Evolutionary conservation across 2,113 vertebrate species (phyloP).

Genomic region (Phalacrocorax carbo): DNA sequence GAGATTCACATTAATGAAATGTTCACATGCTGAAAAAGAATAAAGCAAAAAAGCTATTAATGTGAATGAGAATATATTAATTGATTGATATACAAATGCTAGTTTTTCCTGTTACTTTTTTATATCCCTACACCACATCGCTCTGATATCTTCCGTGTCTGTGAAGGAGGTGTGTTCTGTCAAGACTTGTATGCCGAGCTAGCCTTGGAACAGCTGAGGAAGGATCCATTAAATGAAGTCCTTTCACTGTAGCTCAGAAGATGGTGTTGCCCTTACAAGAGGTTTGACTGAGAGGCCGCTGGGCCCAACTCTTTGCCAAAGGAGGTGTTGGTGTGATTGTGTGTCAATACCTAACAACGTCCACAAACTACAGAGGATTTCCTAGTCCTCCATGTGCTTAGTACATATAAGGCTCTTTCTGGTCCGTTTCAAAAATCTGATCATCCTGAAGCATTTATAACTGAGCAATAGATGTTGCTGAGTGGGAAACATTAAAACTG

Average conservation of each 20-base stretch:
- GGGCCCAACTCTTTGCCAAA: not conserved
- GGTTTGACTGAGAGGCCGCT: not conserved
- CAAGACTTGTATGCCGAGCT: not conserved
- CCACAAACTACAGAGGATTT: not conserved
- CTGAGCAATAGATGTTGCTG: constrained; percentile 9
- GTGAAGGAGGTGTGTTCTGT: not conserved
- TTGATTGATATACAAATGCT: not conserved
- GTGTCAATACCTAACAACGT: not conserved
- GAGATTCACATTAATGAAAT: not conserved
- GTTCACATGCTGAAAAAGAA: not conserved
- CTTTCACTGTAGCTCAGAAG: not conserved
- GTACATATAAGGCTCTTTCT: not conserved
- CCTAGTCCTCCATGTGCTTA: rapidly evolving
- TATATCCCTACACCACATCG: not conserved
- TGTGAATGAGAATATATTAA: not conserved
- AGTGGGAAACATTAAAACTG: constrained; percentile 11
- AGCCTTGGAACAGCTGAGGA: not conserved
- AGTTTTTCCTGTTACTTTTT: not conserved
- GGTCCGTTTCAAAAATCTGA: not conserved
- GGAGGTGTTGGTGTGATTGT: not conserved
- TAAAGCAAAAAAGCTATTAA: not conserved
- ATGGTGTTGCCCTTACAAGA: not conserved
- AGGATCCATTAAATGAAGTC: not conserved
- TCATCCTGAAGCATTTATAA: not conserved
- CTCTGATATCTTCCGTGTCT: not conserved